These are phyloP conservation scores for Smittia aterrima DNA, from an alignment of 2,888 invertebrate species.

Conservation along the genomic window DNA sequence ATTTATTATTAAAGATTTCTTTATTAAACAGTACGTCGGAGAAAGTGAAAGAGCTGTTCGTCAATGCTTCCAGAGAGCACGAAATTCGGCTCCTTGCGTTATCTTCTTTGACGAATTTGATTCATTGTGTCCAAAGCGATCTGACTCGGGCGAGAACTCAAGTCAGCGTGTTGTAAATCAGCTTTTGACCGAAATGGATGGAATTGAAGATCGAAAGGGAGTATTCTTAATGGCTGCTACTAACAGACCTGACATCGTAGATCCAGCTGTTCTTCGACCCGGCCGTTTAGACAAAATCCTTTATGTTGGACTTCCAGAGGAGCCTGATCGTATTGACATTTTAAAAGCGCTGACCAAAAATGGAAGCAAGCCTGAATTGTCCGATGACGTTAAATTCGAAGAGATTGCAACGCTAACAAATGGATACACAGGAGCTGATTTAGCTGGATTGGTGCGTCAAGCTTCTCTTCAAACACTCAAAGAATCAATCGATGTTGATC, in stretches of 20 bases:
- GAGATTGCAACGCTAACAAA: constrained; percentile 67
- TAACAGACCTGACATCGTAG: constrained; percentile 94
- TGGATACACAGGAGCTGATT: constrained; percentile 91
- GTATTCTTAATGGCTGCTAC: constrained; percentile 96
- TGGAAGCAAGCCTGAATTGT: constrained; percentile 74
- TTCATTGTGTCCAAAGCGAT: constrained; percentile 87
- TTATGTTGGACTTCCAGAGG: constrained; percentile 83
- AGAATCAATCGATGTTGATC: constrained; percentile 62
- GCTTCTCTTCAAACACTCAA: constrained; percentile 79
- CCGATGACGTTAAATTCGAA: constrained; percentile 72
- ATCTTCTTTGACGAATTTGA: constrained; percentile 99
- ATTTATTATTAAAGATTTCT: constrained; percentile 36
- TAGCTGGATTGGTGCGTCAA: constrained; percentile 84
- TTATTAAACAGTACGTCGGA: constrained; percentile 77
- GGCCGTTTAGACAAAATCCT: constrained; percentile 88
- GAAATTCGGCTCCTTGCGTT: constrained; percentile 94
- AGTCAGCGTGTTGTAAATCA: constrained; percentile 92
- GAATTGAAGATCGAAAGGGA: constrained; percentile 83
- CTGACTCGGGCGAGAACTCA: constrained; percentile 70
- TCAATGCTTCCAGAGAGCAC: constrained; percentile 91
- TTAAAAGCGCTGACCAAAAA: constrained; percentile 85
- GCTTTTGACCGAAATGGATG: constrained; percentile 97
- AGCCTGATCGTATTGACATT: constrained; percentile 81
- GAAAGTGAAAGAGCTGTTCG: constrained; percentile 97
- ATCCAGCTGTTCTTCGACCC: constrained; percentile 82